Conservation (phyloP, 2,888 invertebrate species). For the Lithophane socia region DNA sequence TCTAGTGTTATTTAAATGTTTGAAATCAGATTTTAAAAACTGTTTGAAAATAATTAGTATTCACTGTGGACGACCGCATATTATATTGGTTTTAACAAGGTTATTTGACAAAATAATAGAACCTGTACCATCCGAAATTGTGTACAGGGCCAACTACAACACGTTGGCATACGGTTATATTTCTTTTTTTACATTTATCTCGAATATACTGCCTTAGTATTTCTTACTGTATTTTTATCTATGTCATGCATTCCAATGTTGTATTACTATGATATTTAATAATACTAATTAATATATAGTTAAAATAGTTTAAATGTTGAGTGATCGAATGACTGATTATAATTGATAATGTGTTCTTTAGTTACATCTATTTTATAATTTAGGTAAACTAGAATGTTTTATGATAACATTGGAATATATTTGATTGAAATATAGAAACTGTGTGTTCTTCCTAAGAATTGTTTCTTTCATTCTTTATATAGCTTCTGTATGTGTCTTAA, state of each 20-base stretch:
- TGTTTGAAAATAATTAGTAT: neutral
- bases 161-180: neutral
- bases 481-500: neutral
- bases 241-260: slow-evolving; percentile 50
- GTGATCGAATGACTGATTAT: slow-evolving; percentile 74
- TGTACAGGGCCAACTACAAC: neutral
- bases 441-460: slow-evolving; percentile 24
- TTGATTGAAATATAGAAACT: slow-evolving; percentile 51
- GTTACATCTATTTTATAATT: slow-evolving; percentile 61
- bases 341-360: slow-evolving; percentile 68
- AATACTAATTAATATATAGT: slow-evolving; percentile 47
- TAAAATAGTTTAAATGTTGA: slow-evolving; percentile 53
- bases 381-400: slow-evolving; percentile 45
- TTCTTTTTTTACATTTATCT: neutral
- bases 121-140: neutral
- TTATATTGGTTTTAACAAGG: neutral
- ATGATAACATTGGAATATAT: slow-evolving; percentile 55
- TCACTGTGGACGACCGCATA: slow-evolving; percentile 8
- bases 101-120: neutral
- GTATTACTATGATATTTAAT: slow-evolving; percentile 51
- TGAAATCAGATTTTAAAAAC: slow-evolving; percentile 1
- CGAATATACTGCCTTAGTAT: slow-evolving; percentile 33
- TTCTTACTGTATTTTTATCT: slow-evolving; percentile 24
- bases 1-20: slow-evolving; percentile 24
- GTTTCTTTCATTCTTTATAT: neutral